Conservation (phyloP, 2,113 vertebrate genomes). For the Haplotaxodon microlepis region DNA sequence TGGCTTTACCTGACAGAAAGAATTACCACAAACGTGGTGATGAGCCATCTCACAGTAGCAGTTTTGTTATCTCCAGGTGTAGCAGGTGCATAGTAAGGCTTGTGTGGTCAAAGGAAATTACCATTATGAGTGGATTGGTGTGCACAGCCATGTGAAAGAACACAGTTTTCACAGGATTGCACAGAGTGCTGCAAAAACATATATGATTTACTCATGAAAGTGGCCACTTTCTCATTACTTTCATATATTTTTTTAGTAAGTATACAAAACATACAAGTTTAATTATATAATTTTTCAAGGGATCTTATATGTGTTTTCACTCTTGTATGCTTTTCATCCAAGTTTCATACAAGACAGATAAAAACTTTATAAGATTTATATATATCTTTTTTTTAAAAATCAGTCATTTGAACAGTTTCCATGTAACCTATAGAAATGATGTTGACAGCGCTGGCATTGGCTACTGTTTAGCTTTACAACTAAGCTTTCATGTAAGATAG, state of each 20-base stretch:
- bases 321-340: too few species aligned
- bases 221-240: too few species aligned
- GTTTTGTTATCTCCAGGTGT: background rate
- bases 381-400: accelerated
- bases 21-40: background rate
- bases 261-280: too few species aligned
- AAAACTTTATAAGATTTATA: too few species aligned
- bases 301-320: too few species aligned
- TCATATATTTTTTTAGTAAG: too few species aligned
- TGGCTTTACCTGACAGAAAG: background rate
- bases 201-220: too few species aligned
- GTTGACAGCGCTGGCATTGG: background rate
- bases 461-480: background rate
- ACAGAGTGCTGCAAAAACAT: background rate
- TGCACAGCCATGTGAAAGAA: background rate
- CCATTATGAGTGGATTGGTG: background rate
- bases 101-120: background rate
- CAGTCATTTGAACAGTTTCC: background rate
- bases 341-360: too few species aligned
- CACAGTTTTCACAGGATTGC: background rate
- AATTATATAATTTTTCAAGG: too few species aligned
- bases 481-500: background rate
- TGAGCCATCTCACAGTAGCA: background rate
- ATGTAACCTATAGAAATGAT: background rate
- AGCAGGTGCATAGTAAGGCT: background rate